A percentile compares a stretch with the other conserved stretches of the same genome.
Evolutionary conservation across 1,140 invertebrate genomes (phyloP).

Genomic region (Diachasma alloeum): DNA sequence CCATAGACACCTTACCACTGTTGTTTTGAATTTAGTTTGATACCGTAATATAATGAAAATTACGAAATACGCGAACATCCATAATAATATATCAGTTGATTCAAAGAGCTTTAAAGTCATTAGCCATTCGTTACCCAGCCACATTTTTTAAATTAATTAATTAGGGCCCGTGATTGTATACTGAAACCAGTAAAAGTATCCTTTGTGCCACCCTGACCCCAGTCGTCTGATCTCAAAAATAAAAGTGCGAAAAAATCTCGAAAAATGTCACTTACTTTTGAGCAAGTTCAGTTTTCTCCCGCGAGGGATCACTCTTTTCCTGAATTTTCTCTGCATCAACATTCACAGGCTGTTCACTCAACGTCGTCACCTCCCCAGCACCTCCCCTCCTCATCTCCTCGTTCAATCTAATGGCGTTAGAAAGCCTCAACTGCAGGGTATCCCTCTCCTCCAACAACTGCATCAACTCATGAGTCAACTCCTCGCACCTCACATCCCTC

Average conservation of each 20-base stretch:
- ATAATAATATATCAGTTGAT: too few species aligned
- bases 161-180: too few species aligned
- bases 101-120: too few species aligned
- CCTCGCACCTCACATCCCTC: constrained; percentile 86
- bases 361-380: constrained; percentile 34
- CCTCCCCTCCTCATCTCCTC: constrained; percentile 68
- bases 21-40: too few species aligned
- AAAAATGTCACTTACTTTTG: constrained; percentile 51
- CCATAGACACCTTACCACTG: too few species aligned
- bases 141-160: too few species aligned
- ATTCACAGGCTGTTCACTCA: constrained; percentile 21
- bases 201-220: too few species aligned
- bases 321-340: constrained; percentile 47
- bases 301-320: constrained; percentile 46
- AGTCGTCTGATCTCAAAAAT: not conserved
- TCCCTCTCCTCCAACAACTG: constrained; percentile 86
- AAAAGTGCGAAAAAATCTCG: not conserved
- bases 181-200: too few species aligned
- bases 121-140: too few species aligned
- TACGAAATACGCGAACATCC: too few species aligned
- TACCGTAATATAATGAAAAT: too few species aligned
- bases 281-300: constrained; percentile 55
- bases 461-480: constrained; percentile 85
- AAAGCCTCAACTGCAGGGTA: constrained; percentile 81
- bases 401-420: constrained; percentile 78